These are phyloP conservation scores for Phalanger gymnotis DNA, from an alignment of 2,797 vertebrate species.

Conservation along the genomic window DNA sequence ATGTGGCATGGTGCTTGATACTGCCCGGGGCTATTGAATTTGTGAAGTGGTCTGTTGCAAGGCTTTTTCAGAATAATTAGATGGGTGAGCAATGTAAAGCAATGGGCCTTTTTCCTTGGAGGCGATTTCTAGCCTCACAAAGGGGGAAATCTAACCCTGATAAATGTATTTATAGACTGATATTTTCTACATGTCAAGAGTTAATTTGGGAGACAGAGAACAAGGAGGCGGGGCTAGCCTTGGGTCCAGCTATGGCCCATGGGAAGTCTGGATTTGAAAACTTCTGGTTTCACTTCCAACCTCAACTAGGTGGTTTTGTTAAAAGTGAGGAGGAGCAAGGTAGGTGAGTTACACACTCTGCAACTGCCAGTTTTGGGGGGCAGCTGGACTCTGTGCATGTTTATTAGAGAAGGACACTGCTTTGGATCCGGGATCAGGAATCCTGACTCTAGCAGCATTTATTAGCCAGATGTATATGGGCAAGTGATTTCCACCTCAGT, in stretches of 20 bases:
- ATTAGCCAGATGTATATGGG: too few species aligned
- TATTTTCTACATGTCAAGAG: neutral
- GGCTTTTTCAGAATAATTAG: neutral
- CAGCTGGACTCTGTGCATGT: neutral
- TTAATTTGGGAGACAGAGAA: neutral
- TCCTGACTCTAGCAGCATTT: neutral
- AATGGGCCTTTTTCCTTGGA: neutral
- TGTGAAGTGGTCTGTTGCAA: neutral
- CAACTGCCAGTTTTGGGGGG: neutral
- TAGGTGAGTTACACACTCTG: neutral
- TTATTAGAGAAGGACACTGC: neutral
- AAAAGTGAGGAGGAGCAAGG: neutral
- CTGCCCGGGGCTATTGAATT: neutral
- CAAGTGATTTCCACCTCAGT: neutral
- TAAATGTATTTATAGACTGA: neutral
- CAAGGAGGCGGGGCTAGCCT: neutral
- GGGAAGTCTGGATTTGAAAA: neutral
- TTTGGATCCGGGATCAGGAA: neutral
- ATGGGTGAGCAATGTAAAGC: neutral
- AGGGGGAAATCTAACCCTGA: neutral
- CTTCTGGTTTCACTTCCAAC: neutral
- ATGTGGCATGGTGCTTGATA: neutral
- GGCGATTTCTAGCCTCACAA: neutral
- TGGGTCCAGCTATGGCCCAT: neutral
- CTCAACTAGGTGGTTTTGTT: neutral